A percentile compares a stretch with the other conserved stretches of the same genome.
Conservation (phyloP, 2,888 invertebrate species). For the Heliconius aoede region DNA sequence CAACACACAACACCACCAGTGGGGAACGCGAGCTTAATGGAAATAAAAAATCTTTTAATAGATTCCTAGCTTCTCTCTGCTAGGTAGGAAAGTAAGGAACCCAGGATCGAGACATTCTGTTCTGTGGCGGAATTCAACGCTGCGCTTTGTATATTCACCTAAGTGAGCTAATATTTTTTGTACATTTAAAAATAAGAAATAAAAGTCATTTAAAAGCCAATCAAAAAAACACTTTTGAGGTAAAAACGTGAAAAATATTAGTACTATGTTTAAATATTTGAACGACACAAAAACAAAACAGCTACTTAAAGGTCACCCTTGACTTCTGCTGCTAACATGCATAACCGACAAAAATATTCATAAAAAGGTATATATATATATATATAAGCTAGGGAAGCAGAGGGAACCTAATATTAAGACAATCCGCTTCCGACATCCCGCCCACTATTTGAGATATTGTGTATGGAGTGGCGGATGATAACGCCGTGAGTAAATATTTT, state of each 20-base stretch:
- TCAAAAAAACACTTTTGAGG: neutral
- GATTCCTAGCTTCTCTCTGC: no score
- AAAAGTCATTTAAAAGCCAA: neutral
- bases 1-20: neutral
- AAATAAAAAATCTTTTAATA: no score
- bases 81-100: no score
- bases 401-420: neutral
- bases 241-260: constrained; percentile 2
- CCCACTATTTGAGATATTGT: neutral
- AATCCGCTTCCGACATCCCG: no score
- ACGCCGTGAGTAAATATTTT: neutral
- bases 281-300: neutral
- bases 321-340: neutral
- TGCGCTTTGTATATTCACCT: no score
- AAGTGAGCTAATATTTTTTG: no score
- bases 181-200: neutral
- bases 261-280: neutral
- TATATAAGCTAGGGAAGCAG: neutral
- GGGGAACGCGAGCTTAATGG: no score
- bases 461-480: neutral
- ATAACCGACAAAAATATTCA: neutral
- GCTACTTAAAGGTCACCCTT: constrained; percentile 4
- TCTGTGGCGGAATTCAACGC: no score
- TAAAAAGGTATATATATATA: neutral
- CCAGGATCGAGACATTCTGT: no score